Conservation (phyloP, 2,797 vertebrate genomes). For the Amblyraja radiata region DNA sequence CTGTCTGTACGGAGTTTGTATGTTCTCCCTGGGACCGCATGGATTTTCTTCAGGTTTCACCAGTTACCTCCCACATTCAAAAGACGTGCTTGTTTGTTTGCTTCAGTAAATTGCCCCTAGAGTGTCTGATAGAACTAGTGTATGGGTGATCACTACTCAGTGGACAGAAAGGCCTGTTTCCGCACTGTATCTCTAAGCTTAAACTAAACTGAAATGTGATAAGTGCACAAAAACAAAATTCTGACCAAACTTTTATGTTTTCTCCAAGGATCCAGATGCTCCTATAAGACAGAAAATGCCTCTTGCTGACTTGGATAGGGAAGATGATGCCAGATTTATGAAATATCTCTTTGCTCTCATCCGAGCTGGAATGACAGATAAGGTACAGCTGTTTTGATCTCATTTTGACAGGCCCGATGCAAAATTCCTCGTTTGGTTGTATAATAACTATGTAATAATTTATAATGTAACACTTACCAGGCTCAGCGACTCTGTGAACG, state of each 20-base stretch:
- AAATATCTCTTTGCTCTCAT: constrained; percentile 90
- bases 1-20: too few species aligned
- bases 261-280: constrained; percentile 83
- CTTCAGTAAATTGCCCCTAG: too few species aligned
- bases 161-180: too few species aligned
- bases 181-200: too few species aligned
- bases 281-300: constrained; percentile 88
- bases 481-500: constrained; percentile 90
- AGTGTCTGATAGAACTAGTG: too few species aligned
- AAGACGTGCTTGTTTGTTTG: too few species aligned
- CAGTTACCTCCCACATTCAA: too few species aligned
- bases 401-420: not conserved
- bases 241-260: not conserved
- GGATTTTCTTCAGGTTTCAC: too few species aligned
- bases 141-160: too few species aligned
- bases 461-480: constrained; percentile 49
- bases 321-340: constrained; percentile 84
- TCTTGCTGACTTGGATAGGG: constrained; percentile 85
- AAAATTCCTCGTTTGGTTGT: constrained; percentile 7
- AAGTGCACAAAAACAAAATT: constrained; percentile 4
- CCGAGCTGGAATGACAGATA: constrained; percentile 90
- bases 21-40: too few species aligned
- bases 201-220: not conserved
- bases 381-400: constrained; percentile 58
- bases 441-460: not conserved